These are phyloP conservation scores for Cephus rjabovi DNA, from an alignment of 2,888 invertebrate genomes.

Conservation along the genomic window DNA sequence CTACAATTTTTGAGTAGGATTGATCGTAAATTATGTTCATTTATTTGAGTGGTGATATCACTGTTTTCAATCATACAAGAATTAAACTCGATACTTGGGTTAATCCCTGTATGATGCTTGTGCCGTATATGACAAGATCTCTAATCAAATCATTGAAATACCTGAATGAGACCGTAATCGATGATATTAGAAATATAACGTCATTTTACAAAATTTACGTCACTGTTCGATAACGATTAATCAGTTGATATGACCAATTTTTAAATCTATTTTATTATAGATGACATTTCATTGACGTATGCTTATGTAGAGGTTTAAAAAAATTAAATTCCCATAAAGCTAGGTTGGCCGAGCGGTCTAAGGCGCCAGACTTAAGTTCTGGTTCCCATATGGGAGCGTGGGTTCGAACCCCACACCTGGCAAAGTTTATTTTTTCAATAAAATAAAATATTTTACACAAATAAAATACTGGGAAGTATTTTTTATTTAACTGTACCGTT, in stretches of 20 bases:
- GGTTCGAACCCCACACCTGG: conserved; percentile 80
- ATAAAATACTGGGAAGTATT: neutral
- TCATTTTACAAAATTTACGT: neutral
- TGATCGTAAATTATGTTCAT: too few relatives aligned
- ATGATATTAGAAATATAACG: neutral
- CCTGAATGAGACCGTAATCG: neutral
- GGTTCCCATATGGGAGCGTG: conserved; percentile 76
- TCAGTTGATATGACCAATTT: neutral
- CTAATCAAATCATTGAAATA: neutral
- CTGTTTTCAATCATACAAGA: neutral
- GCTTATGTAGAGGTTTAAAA: neutral
- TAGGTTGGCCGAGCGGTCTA: conserved; percentile 79
- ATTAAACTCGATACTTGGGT: neutral
- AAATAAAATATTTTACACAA: neutral
- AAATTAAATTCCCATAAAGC: conserved; percentile 47
- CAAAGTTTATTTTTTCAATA: conserved; percentile 52
- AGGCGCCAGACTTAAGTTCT: conserved; percentile 79
- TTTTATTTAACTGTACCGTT: neutral
- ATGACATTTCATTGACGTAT: neutral
- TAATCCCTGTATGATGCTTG: neutral
- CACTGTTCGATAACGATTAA: neutral
- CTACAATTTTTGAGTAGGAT: neutral
- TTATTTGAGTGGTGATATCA: too few relatives aligned
- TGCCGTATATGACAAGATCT: neutral
- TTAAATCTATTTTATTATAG: neutral